Evolutionary conservation across 2,888 invertebrate genomes (phyloP), one percentile per base, ranked within the genome.

Genomic region (Tribolium freemani): DNA sequence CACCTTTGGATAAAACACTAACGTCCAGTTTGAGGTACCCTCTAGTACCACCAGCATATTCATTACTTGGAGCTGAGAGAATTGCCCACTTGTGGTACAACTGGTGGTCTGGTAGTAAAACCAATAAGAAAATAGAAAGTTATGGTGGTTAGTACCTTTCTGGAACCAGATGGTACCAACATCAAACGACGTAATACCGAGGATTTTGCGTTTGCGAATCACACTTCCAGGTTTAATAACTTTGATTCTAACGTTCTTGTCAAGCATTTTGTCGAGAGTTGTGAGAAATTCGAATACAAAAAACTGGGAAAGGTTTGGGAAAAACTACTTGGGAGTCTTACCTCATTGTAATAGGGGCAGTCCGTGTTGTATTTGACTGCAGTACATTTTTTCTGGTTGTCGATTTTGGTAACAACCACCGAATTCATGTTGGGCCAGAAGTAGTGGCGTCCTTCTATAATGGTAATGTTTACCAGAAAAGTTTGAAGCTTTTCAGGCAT

Each of bases 21-120:
- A 96, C 89, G 82, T 95, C 95, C 72, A 96, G 90, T 86, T 96
- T 96, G 13, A 96, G 86, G 82, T 93, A 95, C 0, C 96, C 96
- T 76, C 91, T 90, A 0, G 90, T 88, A 2, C 88, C 87, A 76
- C 90, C 91, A 5, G 75, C 75, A 0, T 71, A 69, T 44, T 84
- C 83, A 16, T 77, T 73, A 31, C 91, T 90, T 0, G 93, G 92
- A 69, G 92, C 88, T 26, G 90, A 90, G 48, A 96, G 86, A 81
- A 93, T 91, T 0, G 93, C 94, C 96, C 96, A 97, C 86, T 96
- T 96, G 83, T 94, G 94, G 82, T 91, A 93, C 81, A 94, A 93
- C 83, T 93, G 92, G 81, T 93, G 96, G 86, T 93, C 94, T 92
- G 26, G 3, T 26, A 3, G 5, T 16, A 16, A 26, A 26, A 26